These are phyloP conservation scores for Myoxocephalus aenaeus DNA, from an alignment of 2,797 vertebrate species.

Conservation along the genomic window DNA sequence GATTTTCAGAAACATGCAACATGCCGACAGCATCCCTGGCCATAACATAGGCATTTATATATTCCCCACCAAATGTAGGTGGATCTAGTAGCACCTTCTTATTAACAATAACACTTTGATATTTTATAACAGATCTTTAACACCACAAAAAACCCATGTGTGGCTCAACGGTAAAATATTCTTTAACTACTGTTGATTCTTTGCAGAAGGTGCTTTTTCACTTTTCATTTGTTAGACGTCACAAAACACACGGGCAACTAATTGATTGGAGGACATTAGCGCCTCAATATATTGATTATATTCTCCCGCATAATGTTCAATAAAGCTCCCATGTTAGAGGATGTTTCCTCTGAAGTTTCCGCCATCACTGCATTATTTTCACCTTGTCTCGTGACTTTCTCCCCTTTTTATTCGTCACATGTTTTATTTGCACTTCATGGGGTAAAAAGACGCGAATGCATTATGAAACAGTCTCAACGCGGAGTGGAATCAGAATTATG, in stretches of 20 bases:
- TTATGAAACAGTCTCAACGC: conserved; percentile 12
- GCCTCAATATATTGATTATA: neutral
- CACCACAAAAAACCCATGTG: neutral
- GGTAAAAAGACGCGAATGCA: conserved; percentile 19
- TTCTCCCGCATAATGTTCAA: neutral
- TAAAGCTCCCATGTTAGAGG: neutral
- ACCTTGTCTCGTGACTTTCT: neutral
- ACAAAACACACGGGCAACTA: neutral
- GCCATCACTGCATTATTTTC: neutral
- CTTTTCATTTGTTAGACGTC: neutral
- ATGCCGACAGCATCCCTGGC: no score
- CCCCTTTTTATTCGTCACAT: neutral
- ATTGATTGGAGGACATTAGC: neutral
- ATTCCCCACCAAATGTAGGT: neutral
- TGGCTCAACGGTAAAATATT: neutral
- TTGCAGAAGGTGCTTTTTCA: no score
- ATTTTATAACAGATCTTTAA: neutral
- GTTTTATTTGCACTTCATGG: conserved; percentile 15
- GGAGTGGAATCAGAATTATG: neutral
- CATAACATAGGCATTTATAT: no score
- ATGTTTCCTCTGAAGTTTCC: neutral
- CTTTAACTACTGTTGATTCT: neutral
- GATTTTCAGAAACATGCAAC: no score
- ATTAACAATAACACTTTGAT: no score
- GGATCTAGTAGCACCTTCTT: neutral